These are phyloP conservation scores for Chaitophorus viminalis DNA, from an alignment of 2,888 invertebrate species.

Conservation along the genomic window DNA sequence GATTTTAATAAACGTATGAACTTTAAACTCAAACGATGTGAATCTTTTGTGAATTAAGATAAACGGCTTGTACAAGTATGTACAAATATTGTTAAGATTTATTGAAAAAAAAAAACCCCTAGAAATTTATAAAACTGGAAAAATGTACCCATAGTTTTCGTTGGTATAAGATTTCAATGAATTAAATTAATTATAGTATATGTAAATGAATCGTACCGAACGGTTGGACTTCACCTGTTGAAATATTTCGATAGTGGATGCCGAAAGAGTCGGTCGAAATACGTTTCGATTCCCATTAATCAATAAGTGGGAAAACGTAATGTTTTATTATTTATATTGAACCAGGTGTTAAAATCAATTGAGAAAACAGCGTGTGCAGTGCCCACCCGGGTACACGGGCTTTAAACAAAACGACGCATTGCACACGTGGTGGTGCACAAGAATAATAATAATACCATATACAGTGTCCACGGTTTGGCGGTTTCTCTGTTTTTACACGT, in stretches of 20 bases:
- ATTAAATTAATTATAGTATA: no score
- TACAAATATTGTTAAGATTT: no score
- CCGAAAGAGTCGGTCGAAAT: neutral
- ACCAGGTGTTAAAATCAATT: neutral
- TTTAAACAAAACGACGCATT: neutral
- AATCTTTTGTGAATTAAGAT: no score
- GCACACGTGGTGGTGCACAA: neutral
- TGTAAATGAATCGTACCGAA: neutral
- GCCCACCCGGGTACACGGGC: no score
- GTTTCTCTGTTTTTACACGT: conserved; percentile 45
- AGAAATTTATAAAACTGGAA: neutral
- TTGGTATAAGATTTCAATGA: no score
- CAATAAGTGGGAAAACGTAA: neutral
- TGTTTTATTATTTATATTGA: neutral
- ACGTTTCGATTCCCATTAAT: neutral
- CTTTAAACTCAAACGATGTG: no score
- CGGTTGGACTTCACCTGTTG: conserved; percentile 32
- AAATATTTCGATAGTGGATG: neutral
- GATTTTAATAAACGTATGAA: no score
- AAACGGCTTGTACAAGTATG: no score
- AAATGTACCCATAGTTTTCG: neutral
- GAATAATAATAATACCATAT: no score
- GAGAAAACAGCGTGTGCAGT: neutral
- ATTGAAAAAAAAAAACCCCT: neutral
- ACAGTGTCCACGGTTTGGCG: neutral